Conservation (phyloP, 2,113 vertebrate species). For the Myxocyprinus asiaticus region DNA sequence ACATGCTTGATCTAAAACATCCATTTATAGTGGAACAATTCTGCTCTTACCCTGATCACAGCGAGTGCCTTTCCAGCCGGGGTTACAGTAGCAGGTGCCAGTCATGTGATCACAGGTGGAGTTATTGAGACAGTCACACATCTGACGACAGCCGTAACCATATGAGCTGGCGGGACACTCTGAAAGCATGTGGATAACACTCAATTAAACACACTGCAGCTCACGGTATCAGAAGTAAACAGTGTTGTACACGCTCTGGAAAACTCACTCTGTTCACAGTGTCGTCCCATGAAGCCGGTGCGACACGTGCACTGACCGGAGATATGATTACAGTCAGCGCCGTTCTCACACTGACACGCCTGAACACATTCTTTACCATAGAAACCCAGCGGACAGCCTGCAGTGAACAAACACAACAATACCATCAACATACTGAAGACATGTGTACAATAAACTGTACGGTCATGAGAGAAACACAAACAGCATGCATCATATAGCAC, state of each 20-base stretch:
- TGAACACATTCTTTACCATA: constrained; percentile 90
- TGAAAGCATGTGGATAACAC: constrained; percentile 55
- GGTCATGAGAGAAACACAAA: no score
- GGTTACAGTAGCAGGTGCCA: constrained; percentile 93
- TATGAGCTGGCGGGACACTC: constrained; percentile 89
- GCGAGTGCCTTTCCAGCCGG: constrained; percentile 94
- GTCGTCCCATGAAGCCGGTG: constrained; percentile 93
- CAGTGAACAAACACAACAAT: constrained; percentile 18
- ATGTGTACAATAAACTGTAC: neutral
- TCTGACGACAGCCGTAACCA: constrained; percentile 93
- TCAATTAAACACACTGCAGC: no score
- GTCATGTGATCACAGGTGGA: constrained; percentile 97
- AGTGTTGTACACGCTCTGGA: no score
- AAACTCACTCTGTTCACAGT: constrained; percentile 91
- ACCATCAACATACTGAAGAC: no score
- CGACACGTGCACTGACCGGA: constrained; percentile 94
- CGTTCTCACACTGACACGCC: constrained; percentile 89
- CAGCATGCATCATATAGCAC: no score
- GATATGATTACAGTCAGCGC: constrained; percentile 96
- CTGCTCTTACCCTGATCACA: constrained; percentile 94
- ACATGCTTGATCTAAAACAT: no score
- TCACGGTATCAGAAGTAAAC: no score
- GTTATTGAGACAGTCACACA: constrained; percentile 96
- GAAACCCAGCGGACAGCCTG: constrained; percentile 93
- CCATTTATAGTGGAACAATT: no score